Conservation (phyloP, 1,140 invertebrate genomes). For the Sinella curviseta region DNA sequence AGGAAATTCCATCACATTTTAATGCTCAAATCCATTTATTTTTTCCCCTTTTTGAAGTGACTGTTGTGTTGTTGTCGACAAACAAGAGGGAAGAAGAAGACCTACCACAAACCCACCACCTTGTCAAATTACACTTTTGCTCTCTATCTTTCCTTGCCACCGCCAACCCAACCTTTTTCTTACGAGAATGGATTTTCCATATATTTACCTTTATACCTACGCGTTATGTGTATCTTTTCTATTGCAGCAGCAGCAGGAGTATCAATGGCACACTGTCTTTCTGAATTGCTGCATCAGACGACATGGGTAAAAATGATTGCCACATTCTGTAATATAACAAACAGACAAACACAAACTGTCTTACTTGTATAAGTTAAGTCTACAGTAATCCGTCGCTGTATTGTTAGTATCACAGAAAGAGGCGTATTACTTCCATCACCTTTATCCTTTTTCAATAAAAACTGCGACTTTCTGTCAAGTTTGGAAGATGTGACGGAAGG, state of each 20-base stretch:
- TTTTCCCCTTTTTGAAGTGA: not conserved
- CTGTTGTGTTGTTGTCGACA: not conserved
- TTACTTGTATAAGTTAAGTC: not conserved
- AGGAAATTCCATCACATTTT: slow-evolving; percentile 8
- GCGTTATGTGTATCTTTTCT: too few species aligned
- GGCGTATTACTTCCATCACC: not conserved
- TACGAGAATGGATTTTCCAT: not conserved
- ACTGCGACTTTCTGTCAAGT: not conserved
- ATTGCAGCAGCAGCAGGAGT: not conserved
- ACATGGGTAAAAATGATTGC: not conserved
- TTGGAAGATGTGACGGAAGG: too few species aligned
- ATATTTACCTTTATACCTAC: not conserved
- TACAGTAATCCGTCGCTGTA: not conserved
- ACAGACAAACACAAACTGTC: not conserved
- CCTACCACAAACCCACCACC: slow-evolving; percentile 15
- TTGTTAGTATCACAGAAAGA: not conserved
- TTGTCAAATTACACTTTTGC: not conserved
- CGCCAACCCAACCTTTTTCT: not conserved
- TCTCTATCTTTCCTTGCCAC: not conserved
- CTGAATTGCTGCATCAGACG: not conserved
- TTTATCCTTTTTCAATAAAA: not conserved
- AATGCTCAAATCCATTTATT: slow-evolving; percentile 16
- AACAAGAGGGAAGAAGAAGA: not conserved
- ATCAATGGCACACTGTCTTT: not conserved
- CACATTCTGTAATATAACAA: not conserved